phyloP scores from a whole-genome alignment of 2,888 invertebrate genomes.

The Spilarctia lutea region DNA sequence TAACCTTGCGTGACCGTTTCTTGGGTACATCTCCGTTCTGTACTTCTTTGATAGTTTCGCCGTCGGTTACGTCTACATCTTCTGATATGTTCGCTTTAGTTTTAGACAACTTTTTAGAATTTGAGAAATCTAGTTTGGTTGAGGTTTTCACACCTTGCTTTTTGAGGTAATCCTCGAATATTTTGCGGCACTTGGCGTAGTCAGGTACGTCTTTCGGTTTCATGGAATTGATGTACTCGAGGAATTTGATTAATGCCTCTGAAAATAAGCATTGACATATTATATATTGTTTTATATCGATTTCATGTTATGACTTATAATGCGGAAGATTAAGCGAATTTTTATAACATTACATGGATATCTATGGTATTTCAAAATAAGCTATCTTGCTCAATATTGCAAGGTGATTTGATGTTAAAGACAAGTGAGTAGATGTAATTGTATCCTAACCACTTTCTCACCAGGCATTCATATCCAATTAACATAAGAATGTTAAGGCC shows the following conservation, averaged over 20 bases:
- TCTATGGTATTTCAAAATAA: too few relatives aligned
- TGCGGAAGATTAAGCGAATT: not conserved
- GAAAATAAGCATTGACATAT: conserved; percentile 29
- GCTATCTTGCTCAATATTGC: too few relatives aligned
- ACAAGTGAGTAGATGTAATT: too few relatives aligned
- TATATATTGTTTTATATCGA: not conserved
- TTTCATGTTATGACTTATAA: not conserved
- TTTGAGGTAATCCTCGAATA: conserved; percentile 89
- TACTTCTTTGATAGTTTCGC: conserved; percentile 40
- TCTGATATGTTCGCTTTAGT: conserved; percentile 45
- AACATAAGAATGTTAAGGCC: too few relatives aligned
- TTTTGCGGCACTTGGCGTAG: conserved; percentile 89
- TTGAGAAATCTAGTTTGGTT: conserved; percentile 87
- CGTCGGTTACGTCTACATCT: conserved; percentile 38
- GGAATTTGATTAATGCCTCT: conserved; percentile 88
- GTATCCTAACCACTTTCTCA: too few relatives aligned
- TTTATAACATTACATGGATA: not conserved
- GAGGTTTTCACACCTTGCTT: conserved; percentile 84
- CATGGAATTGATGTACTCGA: conserved; percentile 89
- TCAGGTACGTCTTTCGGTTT: conserved; percentile 91
- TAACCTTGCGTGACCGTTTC: conserved; percentile 52
- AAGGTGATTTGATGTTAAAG: too few relatives aligned
- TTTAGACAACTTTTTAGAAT: conserved; percentile 57
- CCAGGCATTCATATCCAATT: too few relatives aligned
- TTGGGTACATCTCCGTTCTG: conserved; percentile 48